Conservation (phyloP, 2,888 invertebrate genomes). For the Lacanobia oleracea region DNA sequence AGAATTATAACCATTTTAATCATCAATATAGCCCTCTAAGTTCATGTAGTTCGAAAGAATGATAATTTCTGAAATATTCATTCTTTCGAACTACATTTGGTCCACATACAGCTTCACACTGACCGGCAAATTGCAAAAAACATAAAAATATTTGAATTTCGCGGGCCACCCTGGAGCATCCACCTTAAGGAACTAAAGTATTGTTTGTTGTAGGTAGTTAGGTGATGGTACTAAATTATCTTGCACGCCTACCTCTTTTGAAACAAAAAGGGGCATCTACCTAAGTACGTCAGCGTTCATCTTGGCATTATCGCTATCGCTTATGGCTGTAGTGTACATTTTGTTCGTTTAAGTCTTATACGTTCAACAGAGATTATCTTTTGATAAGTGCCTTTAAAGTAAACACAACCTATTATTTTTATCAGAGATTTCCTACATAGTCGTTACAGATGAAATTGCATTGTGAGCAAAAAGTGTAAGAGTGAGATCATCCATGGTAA, state of each 20-base stretch:
- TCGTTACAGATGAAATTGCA: slow-evolving; percentile 2
- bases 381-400: slow-evolving; percentile 4
- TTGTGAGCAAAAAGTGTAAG: background rate
- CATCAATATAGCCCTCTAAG: no score
- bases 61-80: no score
- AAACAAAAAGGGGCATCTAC: background rate
- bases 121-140: no score
- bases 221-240: slow-evolving; percentile 6
- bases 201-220: background rate
- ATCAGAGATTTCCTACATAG: slow-evolving; percentile 19
- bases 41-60: no score
- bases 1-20: no score
- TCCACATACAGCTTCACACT: no score
- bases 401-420: slow-evolving; percentile 5
- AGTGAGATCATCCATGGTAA: slow-evolving; percentile 2
- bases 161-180: no score
- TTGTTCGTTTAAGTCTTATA: background rate
- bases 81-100: no score
- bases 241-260: background rate
- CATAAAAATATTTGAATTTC: no score
- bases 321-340: background rate
- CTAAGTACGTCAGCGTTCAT: background rate
- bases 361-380: slow-evolving; percentile 3
- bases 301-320: background rate
- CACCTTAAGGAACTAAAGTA: no score